A percentile compares a stretch with the other conserved stretches of the same genome.
Conservation (phyloP, 53 echinoderm and acorn worm genomes). For the Actinopyga echinites region DNA sequence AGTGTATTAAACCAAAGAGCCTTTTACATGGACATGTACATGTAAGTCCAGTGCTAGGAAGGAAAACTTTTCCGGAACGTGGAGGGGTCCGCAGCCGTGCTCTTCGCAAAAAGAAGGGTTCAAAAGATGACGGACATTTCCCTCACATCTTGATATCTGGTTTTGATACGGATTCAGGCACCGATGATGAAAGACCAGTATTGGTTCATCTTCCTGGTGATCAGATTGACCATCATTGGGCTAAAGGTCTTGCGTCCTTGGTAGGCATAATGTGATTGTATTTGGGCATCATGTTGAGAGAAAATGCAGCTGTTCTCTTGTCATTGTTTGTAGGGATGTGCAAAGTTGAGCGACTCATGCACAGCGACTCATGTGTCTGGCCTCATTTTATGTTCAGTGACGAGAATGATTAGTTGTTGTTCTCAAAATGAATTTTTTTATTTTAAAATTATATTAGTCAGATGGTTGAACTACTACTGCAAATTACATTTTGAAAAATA, state of each 20-base stretch:
- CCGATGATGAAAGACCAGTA: not conserved
- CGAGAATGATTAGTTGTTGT: too few species aligned
- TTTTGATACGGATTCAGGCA: not conserved
- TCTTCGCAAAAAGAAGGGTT: not conserved
- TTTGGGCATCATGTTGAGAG: too few species aligned
- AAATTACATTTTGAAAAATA: too few species aligned
- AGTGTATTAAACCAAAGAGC: too few species aligned
- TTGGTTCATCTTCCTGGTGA: not conserved
- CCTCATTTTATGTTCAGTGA: too few species aligned
- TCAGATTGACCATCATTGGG: slow-evolving; percentile 6
- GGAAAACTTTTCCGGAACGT: slow-evolving; percentile 17
- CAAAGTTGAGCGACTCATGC: too few species aligned
- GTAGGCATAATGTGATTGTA: not conserved
- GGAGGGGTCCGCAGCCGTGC: not conserved
- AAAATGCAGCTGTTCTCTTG: too few species aligned
- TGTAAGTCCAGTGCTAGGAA: not conserved
- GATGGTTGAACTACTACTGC: too few species aligned
- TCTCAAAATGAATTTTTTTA: too few species aligned
- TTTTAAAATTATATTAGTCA: too few species aligned
- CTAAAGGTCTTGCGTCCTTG: slow-evolving; percentile 5
- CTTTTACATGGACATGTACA: not conserved
- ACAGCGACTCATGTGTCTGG: too few species aligned
- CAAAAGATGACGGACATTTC: not conserved
- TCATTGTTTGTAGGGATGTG: too few species aligned
- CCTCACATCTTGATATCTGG: not conserved